phyloP scores from a whole-genome alignment of 2,888 invertebrate species.

The Eledona agricola region DNA sequence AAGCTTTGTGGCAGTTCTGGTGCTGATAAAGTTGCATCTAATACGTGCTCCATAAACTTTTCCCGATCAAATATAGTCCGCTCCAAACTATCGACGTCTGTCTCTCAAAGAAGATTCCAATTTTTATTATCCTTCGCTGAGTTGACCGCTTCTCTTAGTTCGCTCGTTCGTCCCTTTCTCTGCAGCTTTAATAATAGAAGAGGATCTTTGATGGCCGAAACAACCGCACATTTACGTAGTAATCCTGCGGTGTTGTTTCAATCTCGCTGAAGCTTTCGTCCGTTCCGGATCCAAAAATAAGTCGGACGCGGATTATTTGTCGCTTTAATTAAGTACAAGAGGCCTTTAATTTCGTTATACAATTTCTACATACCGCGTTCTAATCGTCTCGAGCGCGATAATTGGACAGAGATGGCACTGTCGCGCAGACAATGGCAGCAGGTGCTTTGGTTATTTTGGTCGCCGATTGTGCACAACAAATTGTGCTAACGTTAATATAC shows the following conservation, averaged over 20 bases:
- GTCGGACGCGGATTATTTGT: conserved; percentile 5
- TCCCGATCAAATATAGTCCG: conserved; percentile 25
- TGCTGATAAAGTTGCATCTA: conserved; percentile 27
- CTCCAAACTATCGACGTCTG: conserved; percentile 31
- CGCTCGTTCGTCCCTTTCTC: conserved; percentile 3
- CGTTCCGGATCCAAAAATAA: too few species aligned
- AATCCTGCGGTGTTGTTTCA: conserved; percentile 4
- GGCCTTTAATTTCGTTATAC: conserved; percentile 31
- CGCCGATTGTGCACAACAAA: conserved; percentile 32
- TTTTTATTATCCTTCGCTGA: conserved; percentile 33
- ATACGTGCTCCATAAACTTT: conserved; percentile 29
- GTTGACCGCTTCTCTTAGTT: conserved; percentile 23
- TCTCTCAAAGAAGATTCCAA: conserved; percentile 25
- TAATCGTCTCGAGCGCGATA: conserved; percentile 42
- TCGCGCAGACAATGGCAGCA: conserved; percentile 40
- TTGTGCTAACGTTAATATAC: conserved; percentile 27
- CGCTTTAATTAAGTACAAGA: conserved; percentile 25
- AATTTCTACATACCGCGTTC: conserved; percentile 37
- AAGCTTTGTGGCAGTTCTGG: conserved; percentile 15
- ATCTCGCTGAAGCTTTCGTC: too few species aligned
- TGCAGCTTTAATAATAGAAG: conserved; percentile 27
- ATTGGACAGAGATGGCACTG: conserved; percentile 41
- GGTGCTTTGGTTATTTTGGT: conserved; percentile 36
- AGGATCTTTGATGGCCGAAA: conserved; percentile 13
- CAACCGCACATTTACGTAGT: conserved; percentile 25